phyloP scores from a whole-genome alignment of 1,140 invertebrate genomes.

The Drosophila tani region DNA sequence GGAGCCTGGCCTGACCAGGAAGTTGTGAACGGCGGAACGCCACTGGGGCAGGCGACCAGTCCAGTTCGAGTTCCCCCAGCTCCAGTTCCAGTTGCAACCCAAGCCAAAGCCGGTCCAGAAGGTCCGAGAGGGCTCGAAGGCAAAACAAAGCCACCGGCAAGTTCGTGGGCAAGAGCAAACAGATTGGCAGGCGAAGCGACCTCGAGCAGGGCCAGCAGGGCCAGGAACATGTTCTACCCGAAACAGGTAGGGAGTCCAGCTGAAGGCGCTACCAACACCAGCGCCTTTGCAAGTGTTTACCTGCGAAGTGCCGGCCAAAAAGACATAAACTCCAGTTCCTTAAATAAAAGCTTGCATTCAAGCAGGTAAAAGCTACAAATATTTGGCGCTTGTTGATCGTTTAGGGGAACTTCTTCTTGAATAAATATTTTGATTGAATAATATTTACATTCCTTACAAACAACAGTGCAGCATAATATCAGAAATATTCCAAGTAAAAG shows the following conservation, averaged over 20 bases:
- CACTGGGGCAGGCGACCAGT: constrained; percentile 43
- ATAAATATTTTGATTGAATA: neutral
- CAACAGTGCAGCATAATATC: too few relatives aligned
- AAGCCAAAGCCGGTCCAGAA: constrained; percentile 20
- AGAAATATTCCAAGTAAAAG: too few relatives aligned
- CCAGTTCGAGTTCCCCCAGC: constrained; percentile 23
- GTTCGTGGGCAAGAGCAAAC: constrained; percentile 65
- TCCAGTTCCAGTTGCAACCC: constrained; percentile 10
- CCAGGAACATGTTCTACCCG: constrained; percentile 27
- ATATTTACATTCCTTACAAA: neutral
- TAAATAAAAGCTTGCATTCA: constrained; percentile 42
- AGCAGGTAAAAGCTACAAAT: neutral
- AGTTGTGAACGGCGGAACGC: constrained; percentile 76
- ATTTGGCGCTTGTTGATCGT: neutral
- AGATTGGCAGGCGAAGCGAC: constrained; percentile 74
- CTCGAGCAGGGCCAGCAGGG: constrained; percentile 53
- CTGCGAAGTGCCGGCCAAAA: neutral
- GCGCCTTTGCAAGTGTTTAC: constrained; percentile 11
- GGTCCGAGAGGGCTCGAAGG: constrained; percentile 16
- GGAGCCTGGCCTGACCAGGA: constrained; percentile 75
- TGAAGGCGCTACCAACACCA: neutral
- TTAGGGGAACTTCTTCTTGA: neutral
- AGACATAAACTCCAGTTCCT: constrained; percentile 11
- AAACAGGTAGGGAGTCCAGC: constrained; percentile 59
- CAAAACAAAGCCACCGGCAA: constrained; percentile 40